Base-by-base conservation (phyloP, 2,888 invertebrate species). In the Hyles lineata region DNA sequence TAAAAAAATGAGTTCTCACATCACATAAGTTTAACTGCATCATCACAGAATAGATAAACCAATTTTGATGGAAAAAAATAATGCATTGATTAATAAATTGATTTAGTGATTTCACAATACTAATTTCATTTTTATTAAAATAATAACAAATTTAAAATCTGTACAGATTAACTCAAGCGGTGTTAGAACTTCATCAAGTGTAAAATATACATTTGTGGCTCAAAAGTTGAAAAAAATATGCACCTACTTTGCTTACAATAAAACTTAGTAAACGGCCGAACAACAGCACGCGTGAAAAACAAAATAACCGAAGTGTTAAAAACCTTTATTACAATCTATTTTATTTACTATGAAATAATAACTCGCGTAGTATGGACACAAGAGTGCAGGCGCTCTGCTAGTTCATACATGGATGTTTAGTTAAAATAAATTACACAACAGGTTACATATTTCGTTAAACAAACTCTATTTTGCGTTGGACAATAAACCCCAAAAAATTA, bases 341-440 rank as follows among this genome's bases (percentile, higher is more conserved):
- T 67, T 67, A 67, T 67, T 50, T 67, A 67, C 67, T 67, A 67
- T 67, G 67, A 50, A 50, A 67, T 67, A 67, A 67, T 67, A 67
- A 43, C 50, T 67, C 67, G 23, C 50, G 67, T 67, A 67, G 7
- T 67, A 23, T 50, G 63, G 43, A 50, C 17, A 50, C 23, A 17
- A 23, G 23, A 23, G 67, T 17, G 23, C 50, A 67, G 50, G 43
- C 67, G 67, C 50, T 50, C 43, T 23, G 21, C 23, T 17, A 7
- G 9, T 1, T 21, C 8, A 21, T 21, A 4, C 43, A 15, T 4
- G 23, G 9, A 17, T 19, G 32, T 67, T 67, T 17, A 50, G 50
- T 35, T 55, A 55, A 43, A 50, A 50, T 50, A 67, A 50, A 21
- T 43, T 23, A 67, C 43, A 25, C 55, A n/a, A n/a, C n/a, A 5